Conservation (phyloP, 1,140 invertebrate genomes). For the Lordiphosa mommai region DNA sequence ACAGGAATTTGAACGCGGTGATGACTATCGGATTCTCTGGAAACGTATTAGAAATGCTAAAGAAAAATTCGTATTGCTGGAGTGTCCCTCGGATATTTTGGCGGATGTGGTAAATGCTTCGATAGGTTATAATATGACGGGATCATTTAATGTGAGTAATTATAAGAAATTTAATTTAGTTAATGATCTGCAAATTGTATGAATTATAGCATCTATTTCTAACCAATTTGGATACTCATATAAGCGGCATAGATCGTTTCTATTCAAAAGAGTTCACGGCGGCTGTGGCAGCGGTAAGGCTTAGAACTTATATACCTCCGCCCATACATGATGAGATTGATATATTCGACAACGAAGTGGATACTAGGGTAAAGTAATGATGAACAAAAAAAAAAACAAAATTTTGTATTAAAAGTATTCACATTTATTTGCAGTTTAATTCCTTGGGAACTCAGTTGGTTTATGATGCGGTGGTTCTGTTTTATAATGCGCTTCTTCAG, state of each 20-base stretch:
- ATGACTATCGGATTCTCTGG: slow-evolving; percentile 82
- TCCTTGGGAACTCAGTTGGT: slow-evolving; percentile 79
- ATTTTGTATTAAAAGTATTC: background rate
- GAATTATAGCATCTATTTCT: slow-evolving; percentile 49
- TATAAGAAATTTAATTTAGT: background rate
- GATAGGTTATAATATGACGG: slow-evolving; percentile 66
- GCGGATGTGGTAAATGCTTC: slow-evolving; percentile 79
- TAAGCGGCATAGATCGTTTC: slow-evolving; percentile 49
- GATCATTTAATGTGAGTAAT: slow-evolving; percentile 63
- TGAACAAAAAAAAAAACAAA: background rate
- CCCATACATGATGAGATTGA: slow-evolving; percentile 61
- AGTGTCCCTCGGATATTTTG: slow-evolving; percentile 84
- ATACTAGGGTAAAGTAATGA: slow-evolving; percentile 26
- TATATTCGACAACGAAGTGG: slow-evolving; percentile 43
- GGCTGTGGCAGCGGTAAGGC: slow-evolving; percentile 41
- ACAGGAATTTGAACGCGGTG: slow-evolving; percentile 81
- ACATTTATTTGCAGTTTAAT: slow-evolving; percentile 20
- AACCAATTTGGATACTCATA: slow-evolving; percentile 60
- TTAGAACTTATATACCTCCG: slow-evolving; percentile 55
- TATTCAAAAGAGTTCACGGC: slow-evolving; percentile 55
- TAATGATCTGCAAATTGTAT: background rate
- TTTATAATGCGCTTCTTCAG: slow-evolving; percentile 82
- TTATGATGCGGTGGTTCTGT: slow-evolving; percentile 85
- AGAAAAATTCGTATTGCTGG: slow-evolving; percentile 86
- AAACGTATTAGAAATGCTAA: slow-evolving; percentile 85